Base-by-base conservation (phyloP, 2,113 vertebrate genomes). In the Paradoxurus hermaphroditus region DNA sequence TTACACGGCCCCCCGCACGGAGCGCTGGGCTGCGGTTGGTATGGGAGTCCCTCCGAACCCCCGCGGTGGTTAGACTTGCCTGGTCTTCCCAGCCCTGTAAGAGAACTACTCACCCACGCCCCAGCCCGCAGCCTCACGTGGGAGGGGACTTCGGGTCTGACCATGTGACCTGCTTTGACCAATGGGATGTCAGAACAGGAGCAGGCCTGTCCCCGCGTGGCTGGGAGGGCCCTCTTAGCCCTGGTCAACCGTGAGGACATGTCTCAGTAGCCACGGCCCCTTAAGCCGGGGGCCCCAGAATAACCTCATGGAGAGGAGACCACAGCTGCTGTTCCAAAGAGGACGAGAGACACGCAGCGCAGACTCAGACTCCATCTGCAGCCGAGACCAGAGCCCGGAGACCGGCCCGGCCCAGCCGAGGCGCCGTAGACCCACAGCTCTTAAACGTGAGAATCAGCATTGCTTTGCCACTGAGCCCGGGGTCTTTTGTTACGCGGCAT, bases 1-100 rank as follows among this genome's bases (percentile, higher is more conserved):
- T 11, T 14, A 29, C 34, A 3, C 0, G 0, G 9, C 3, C 3
- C 19, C 12, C 19, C 51, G 85, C 18, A 46, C 15, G 9, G 2
- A 16, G 27, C 0, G 19, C 44, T 5, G 53, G 27, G 14, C 62
- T 27, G 7, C 4, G 67, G 11, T 65, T 85, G 46, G 34, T 11
- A 14, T 9, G 8, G 0, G 4, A 21, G 19, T 39, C 41, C 41
- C 53, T 39, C 18, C 4, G 1, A 9, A 34, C 9, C 11, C 16
- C 7, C 4, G 53, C 2, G 31, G 62, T 3, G 49, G 29, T 67
- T 11, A 21, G 56, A 70, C 16, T 53, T 78, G 21, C 65, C 7
- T 31, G 34, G 7, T 23, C 36, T 51, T 9, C 79, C 31, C 15
- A 4, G 10, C 18, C 25, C 8, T 0, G 0, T 16, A 7, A 46